Percentiles rank a stretch among this genome's conserved stretches.
phyloP scores from a whole-genome alignment of 2,113 vertebrate species.

The Mus pahari region DNA sequence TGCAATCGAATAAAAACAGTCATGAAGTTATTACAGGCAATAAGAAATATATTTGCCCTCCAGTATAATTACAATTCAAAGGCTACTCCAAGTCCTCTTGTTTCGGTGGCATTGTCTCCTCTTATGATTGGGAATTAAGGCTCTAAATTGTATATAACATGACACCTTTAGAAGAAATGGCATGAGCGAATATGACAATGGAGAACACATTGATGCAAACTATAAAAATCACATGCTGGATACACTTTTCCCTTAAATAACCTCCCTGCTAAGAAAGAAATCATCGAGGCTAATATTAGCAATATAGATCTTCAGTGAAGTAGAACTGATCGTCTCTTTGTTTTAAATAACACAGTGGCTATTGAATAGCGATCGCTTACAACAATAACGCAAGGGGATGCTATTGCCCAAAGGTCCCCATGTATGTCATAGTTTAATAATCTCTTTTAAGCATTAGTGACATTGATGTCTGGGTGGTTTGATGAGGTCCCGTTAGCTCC shows the following conservation, averaged over 20 bases:
- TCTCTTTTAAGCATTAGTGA: slow-evolving; percentile 3
- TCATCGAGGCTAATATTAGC: slow-evolving; percentile 53
- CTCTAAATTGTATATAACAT: slow-evolving; percentile 34
- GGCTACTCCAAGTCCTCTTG: not conserved
- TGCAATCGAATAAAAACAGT: slow-evolving; percentile 36
- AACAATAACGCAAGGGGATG: slow-evolving; percentile 48
- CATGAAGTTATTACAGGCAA: not conserved
- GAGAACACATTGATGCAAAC: slow-evolving; percentile 16
- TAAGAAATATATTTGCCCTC: slow-evolving; percentile 18
- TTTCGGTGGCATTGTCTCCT: slow-evolving; percentile 53
- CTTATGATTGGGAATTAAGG: slow-evolving; percentile 54
- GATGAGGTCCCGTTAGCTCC: not conserved
- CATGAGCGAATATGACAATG: not conserved
- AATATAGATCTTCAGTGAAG: slow-evolving; percentile 70
- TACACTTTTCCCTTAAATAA: slow-evolving; percentile 45
- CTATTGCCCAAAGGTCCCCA: not conserved
- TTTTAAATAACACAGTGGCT: slow-evolving; percentile 61
- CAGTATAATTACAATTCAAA: not conserved
- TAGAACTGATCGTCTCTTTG: slow-evolving; percentile 49
- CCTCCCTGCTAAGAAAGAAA: slow-evolving; percentile 54
- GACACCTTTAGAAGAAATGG: slow-evolving; percentile 11
- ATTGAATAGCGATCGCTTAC: slow-evolving; percentile 24
- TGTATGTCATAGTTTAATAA: slow-evolving; percentile 35
- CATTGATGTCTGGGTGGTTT: slow-evolving; percentile 22
- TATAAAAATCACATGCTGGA: not conserved